Conservation (phyloP, 2,888 invertebrate genomes). For the Coenonympha arcania region DNA sequence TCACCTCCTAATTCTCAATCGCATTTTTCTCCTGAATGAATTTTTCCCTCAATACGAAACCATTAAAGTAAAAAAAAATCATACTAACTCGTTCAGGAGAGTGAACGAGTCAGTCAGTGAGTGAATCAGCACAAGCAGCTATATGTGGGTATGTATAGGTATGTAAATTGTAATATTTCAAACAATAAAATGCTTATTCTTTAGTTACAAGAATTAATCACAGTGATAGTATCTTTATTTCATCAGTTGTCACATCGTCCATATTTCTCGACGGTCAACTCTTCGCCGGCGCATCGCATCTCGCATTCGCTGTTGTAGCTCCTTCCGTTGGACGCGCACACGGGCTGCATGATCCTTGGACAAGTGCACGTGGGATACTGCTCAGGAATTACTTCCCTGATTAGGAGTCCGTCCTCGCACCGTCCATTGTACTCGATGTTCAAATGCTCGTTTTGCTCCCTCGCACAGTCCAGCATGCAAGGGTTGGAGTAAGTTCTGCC, state of each 20-base stretch:
- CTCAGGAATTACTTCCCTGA: neutral
- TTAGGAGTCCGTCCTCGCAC: conserved; percentile 16
- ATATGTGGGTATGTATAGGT: neutral
- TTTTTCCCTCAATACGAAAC: too few relatives aligned
- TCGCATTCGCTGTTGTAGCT: conserved; percentile 81
- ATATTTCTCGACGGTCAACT: conserved; percentile 19
- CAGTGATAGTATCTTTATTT: neutral
- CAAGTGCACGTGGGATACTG: conserved; percentile 29
- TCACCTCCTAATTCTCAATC: too few relatives aligned
- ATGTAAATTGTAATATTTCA: neutral
- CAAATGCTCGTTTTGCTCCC: conserved; percentile 25
- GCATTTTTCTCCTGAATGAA: too few relatives aligned
- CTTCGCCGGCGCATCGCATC: conserved; percentile 58
- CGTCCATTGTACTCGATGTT: conserved; percentile 24
- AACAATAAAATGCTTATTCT: too few relatives aligned
- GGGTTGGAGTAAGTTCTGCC: conserved; percentile 34
- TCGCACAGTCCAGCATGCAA: conserved; percentile 37
- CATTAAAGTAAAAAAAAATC: too few relatives aligned
- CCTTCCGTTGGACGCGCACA: conserved; percentile 80
- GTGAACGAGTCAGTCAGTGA: too few relatives aligned
- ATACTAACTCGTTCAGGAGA: too few relatives aligned
- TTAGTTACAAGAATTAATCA: neutral
- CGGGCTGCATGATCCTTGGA: conserved; percentile 45
- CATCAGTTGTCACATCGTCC: conserved; percentile 25
- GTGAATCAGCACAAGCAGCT: too few relatives aligned